A percentile compares a stretch with the other conserved stretches of the same genome.
Evolutionary conservation across 2,113 vertebrate genomes (phyloP).

Genomic region (Polypterus senegalus): DNA sequence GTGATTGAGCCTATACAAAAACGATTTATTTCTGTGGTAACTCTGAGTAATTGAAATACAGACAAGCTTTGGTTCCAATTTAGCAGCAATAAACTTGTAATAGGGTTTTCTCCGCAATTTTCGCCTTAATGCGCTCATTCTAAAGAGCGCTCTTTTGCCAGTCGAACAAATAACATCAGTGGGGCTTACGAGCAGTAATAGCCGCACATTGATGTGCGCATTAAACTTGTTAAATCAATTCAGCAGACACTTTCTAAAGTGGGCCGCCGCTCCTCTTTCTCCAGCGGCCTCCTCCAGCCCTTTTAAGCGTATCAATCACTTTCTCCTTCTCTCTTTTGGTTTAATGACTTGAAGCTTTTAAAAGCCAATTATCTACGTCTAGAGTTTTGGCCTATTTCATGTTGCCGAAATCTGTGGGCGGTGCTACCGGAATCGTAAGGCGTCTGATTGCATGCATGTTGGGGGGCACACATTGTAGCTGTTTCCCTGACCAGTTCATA

Average conservation of each 20-base stretch:
- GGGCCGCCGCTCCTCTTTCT: constrained; percentile 72
- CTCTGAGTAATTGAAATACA: constrained; percentile 95
- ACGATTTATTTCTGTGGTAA: constrained; percentile 90
- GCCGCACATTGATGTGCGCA: constrained; percentile 78
- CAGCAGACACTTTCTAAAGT: constrained; percentile 79
- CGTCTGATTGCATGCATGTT: too few species aligned
- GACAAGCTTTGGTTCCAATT: constrained; percentile 94
- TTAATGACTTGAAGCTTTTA: constrained; percentile 60
- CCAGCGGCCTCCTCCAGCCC: constrained; percentile 47
- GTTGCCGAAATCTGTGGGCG: too few species aligned
- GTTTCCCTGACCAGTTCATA: too few species aligned
- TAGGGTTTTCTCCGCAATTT: constrained; percentile 93
- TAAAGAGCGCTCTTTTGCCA: constrained; percentile 87
- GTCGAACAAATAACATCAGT: constrained; percentile 91
- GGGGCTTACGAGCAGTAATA: constrained; percentile 89
- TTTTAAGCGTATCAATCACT: constrained; percentile 59
- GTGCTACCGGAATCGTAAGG: too few species aligned
- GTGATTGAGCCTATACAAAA: constrained; percentile 76
- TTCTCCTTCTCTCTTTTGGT: constrained; percentile 37
- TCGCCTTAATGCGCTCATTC: constrained; percentile 92
- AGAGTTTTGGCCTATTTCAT: constrained; percentile 14
- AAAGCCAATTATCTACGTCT: constrained; percentile 62
- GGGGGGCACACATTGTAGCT: too few species aligned
- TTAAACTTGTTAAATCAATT: constrained; percentile 93
- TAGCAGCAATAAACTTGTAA: constrained; percentile 95